Percentiles rank a stretch among this genome's conserved stretches.
Conservation (phyloP, 1,140 invertebrate genomes). For the Drosophila melanica region DNA sequence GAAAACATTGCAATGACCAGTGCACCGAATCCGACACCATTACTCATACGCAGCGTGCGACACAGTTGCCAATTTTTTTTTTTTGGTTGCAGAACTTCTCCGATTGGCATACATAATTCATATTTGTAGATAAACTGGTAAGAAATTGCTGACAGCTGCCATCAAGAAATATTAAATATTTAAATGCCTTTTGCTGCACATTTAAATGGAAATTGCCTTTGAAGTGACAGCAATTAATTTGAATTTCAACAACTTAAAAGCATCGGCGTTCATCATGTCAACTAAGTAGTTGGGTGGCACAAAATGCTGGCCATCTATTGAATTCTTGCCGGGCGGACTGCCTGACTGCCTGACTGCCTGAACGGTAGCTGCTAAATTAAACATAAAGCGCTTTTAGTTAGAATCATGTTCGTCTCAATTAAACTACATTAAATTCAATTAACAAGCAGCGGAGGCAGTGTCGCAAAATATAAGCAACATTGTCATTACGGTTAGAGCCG, state of each 20-base stretch:
- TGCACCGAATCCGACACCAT: slow-evolving; percentile 38
- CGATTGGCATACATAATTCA: slow-evolving; percentile 68
- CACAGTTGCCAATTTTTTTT: slow-evolving; percentile 51
- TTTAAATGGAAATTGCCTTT: slow-evolving; percentile 53
- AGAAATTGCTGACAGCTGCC: slow-evolving; percentile 72
- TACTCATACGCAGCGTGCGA: slow-evolving; percentile 76
- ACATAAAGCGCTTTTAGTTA: slow-evolving; percentile 82
- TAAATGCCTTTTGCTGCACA: slow-evolving; percentile 55
- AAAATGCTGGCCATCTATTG: slow-evolving; percentile 23
- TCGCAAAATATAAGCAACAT: slow-evolving; percentile 71
- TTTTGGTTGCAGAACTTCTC: slow-evolving; percentile 10
- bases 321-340: slow-evolving; percentile 13
- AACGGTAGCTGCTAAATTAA: slow-evolving; percentile 72
- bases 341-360: background rate
- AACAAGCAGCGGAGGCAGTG: slow-evolving; percentile 54
- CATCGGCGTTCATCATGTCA: slow-evolving; percentile 48
- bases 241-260: slow-evolving; percentile 72
- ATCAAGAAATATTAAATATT: slow-evolving; percentile 70
- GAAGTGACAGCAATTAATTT: slow-evolving; percentile 73
- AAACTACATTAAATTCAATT: slow-evolving; percentile 83
- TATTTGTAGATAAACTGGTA: slow-evolving; percentile 63
- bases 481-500: slow-evolving; percentile 67
- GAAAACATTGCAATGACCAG: slow-evolving; percentile 63
- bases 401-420: slow-evolving; percentile 83
- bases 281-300: slow-evolving; percentile 34